Base-by-base conservation (phyloP, 2,888 invertebrate species). In the Metalampra italica region DNA sequence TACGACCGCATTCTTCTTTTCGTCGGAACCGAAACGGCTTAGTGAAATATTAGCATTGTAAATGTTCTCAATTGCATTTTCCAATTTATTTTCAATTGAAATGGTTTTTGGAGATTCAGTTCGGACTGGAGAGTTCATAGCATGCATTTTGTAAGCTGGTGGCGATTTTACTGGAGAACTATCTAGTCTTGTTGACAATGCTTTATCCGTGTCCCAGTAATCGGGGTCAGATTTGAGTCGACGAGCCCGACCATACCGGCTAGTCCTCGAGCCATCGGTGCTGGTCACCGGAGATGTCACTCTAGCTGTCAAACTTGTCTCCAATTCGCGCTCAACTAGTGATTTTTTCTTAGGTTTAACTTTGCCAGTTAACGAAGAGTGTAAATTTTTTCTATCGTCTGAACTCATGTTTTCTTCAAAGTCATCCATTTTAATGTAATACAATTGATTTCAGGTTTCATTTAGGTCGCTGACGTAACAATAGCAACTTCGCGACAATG, bases 181-280 rank as follows among this genome's bases (percentile, higher is more conserved):
- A 8, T 79, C 80, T 1, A 59, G 34, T 39, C 53, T 51, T 0
- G 76, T 74, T 0, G 57, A 46, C 9, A 75, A 61, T 14, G 73
- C 60, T 66, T 78, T 83, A 43, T 90, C 90, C 0, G 75, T 64
- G 30, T 86, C 81, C 2, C 71, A 66, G 52, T 75, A 75, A 46
- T 91, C 90, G 11, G 64, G 59, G 1, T 81, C 78, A n/a, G 78
- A 71, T 71, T 92, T 92, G 7, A 87, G 76, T 47, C 90, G 89
- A 30, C 91, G 87, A 45, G 90, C 80, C 67, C 93, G 83, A 8
- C 93, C 92, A 71, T 92, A 93, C 11, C 93, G 90, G 58, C 92
- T 93, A 29, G 77, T 90, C 37, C 66, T 85, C 0, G 62, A 54
- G n/a, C 66, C 68, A 43, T 78, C 82, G 9, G 57, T 55, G 29